Conservation (phyloP, 2,113 vertebrate genomes). For the Cyprinodon variegatus region DNA sequence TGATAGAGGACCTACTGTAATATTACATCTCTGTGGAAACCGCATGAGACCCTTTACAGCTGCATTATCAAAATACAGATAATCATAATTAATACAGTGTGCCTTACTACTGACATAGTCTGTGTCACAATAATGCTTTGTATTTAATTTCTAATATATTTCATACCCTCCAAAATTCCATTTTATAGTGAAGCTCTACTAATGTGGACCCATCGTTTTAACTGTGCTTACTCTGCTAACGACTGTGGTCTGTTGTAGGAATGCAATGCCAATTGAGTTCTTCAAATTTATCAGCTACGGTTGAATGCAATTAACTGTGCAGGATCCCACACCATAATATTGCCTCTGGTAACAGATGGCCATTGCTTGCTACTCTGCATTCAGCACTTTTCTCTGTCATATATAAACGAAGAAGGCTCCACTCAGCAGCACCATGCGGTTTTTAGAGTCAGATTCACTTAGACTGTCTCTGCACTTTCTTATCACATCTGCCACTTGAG, state of each 20-base stretch:
- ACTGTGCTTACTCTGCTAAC: conserved; percentile 53
- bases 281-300: conserved; percentile 51
- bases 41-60: no score
- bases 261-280: conserved; percentile 45
- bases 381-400: conserved; percentile 61
- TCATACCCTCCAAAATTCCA: not conserved
- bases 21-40: no score
- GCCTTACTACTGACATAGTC: no score
- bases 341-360: conserved; percentile 47
- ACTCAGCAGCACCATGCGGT: conserved; percentile 63
- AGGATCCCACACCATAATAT: conserved; percentile 36
- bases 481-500: conserved; percentile 46
- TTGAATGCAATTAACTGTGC: conserved; percentile 48
- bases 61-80: no score
- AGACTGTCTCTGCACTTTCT: conserved; percentile 57
- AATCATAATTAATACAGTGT: no score
- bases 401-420: conserved; percentile 47
- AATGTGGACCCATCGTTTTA: conserved; percentile 25
- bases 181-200: not conserved
- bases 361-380: conserved; percentile 45
- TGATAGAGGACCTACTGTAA: no score
- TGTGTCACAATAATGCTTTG: no score
- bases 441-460: conserved; percentile 46
- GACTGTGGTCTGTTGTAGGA: conserved; percentile 42
- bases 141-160: not conserved